These are phyloP conservation scores for Eciton burchellii DNA, from an alignment of 1,140 invertebrate species.

Conservation along the genomic window DNA sequence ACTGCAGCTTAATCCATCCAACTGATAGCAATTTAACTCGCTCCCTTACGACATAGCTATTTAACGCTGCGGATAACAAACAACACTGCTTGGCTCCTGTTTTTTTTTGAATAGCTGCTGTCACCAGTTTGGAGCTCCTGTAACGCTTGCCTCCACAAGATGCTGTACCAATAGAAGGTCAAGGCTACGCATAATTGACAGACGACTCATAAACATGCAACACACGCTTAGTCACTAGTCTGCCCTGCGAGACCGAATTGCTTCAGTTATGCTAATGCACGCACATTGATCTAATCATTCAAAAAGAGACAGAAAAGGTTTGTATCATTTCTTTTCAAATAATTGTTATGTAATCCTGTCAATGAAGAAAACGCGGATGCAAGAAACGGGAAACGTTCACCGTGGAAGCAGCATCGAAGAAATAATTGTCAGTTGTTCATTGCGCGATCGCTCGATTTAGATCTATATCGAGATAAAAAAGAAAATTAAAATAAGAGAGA, in stretches of 20 bases:
- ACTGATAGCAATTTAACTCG: neutral
- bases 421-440: neutral
- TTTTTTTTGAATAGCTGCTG: neutral
- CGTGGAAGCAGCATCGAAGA: neutral
- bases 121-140: no score
- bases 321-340: neutral
- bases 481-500: no score
- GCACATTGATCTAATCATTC: neutral
- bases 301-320: neutral
- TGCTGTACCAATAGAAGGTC: slow-evolving; percentile 38
- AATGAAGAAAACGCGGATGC: neutral
- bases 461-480: no score
- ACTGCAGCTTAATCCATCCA: neutral
- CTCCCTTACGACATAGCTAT: neutral
- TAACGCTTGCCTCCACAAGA: neutral
- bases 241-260: slow-evolving; percentile 24
- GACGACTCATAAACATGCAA: neutral
- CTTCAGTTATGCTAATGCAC: slow-evolving; percentile 40
- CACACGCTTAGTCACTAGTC: neutral
- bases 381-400: neutral
- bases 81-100: neutral
- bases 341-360: slow-evolving; percentile 15
- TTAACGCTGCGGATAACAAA: neutral
- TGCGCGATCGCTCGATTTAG: no score
- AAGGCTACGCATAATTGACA: neutral